Evolutionary conservation across 2,113 vertebrate species (phyloP).

Genomic region (Rhineura floridana): DNA sequence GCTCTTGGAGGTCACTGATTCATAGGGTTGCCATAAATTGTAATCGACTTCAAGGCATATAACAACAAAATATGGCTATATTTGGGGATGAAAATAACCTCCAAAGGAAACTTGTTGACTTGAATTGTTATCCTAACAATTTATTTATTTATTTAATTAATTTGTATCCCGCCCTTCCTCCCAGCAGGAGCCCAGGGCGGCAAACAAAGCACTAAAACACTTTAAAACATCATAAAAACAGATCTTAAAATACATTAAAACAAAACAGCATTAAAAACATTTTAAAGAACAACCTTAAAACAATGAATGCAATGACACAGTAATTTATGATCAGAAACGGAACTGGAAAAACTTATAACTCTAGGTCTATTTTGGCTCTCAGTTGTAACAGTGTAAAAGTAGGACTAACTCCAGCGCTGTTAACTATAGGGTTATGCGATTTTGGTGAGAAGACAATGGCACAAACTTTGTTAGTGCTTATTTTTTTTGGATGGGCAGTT

Average conservation of each 20-base stretch:
- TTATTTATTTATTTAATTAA: too few species aligned
- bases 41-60: too few species aligned
- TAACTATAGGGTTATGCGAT: neutral
- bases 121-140: conserved; percentile 22
- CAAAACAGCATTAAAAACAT: too few species aligned
- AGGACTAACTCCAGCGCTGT: neutral
- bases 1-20: too few species aligned
- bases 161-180: too few species aligned
- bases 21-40: too few species aligned
- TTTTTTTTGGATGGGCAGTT: too few species aligned
- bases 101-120: conserved; percentile 43
- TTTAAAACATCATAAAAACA: too few species aligned
- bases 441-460: neutral
- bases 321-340: conserved; percentile 49
- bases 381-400: neutral
- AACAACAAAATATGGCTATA: conserved; percentile 62
- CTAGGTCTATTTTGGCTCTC: conserved; percentile 18
- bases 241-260: too few species aligned
- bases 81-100: conserved; percentile 66
- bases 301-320: conserved; percentile 2
- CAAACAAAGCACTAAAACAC: too few species aligned
- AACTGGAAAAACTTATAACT: conserved; percentile 53
- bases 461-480: neutral
- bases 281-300: too few species aligned
- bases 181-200: too few species aligned